phyloP scores from a whole-genome alignment of 2,888 invertebrate species.

The Philereme transversata region DNA sequence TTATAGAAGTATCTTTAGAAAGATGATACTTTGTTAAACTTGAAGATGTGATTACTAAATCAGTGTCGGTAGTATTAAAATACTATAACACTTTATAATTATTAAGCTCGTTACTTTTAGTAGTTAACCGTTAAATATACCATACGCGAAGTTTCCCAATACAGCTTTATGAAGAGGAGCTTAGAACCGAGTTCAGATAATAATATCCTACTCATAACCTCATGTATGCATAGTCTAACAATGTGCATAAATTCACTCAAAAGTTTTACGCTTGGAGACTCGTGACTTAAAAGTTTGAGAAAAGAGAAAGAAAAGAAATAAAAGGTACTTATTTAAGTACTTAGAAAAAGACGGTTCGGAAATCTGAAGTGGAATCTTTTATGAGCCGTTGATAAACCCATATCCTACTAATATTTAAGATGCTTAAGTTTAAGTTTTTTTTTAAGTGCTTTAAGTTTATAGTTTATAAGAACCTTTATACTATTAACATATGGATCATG shows the following conservation, averaged over 20 bases:
- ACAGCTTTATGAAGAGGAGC: slow-evolving; percentile 20
- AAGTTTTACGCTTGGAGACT: slow-evolving; percentile 17
- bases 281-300: slow-evolving; percentile 19
- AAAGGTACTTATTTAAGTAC: neutral
- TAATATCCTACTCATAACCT: slow-evolving; percentile 28
- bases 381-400: neutral
- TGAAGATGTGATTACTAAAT: too few species aligned
- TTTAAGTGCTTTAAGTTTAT: too few species aligned
- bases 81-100: too few species aligned
- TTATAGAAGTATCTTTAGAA: too few species aligned
- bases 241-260: slow-evolving; percentile 48
- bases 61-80: too few species aligned
- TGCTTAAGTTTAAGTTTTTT: too few species aligned
- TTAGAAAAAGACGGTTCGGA: neutral
- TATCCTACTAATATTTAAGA: too few species aligned
- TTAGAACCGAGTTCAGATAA: slow-evolving; percentile 24
- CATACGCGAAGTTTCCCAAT: slow-evolving; percentile 33
- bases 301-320: slow-evolving; percentile 4
- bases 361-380: neutral
- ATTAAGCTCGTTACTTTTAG: too few species aligned
- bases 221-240: slow-evolving; percentile 36
- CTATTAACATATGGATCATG: too few species aligned
- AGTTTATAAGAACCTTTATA: too few species aligned
- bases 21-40: too few species aligned
- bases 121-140: slow-evolving; percentile 30